phyloP scores from a whole-genome alignment of 2,797 vertebrate species.

The Gobionotothen gibberifrons region DNA sequence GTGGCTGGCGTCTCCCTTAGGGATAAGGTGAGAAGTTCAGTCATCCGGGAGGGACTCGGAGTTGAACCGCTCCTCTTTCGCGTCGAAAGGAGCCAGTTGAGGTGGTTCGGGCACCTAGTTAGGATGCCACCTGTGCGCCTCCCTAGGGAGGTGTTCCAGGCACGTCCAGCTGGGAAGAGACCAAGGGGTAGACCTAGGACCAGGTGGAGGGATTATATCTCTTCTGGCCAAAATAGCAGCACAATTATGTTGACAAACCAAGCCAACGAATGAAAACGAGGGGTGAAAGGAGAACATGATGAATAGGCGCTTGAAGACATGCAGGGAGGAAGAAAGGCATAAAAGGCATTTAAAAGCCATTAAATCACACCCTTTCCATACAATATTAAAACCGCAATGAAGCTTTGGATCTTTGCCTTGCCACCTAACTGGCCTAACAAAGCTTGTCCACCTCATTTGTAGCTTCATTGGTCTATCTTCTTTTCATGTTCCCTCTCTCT shows the following conservation, averaged over 20 bases:
- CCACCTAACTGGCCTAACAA: constrained; percentile 11
- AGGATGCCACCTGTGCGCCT: no score
- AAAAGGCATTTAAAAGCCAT: constrained; percentile 21
- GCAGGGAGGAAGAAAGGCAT: background rate
- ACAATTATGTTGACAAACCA: constrained; percentile 3
- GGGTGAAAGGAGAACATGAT: background rate
- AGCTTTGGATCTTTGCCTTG: background rate
- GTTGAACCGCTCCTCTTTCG: no score
- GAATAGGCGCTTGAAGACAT: background rate
- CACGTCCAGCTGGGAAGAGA: no score
- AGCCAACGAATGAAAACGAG: background rate
- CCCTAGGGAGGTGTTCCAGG: no score
- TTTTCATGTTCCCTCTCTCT: background rate
- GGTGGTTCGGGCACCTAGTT: no score
- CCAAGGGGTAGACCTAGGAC: no score
- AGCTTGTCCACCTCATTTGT: constrained; percentile 30
- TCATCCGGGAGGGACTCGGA: no score
- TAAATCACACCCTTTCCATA: constrained; percentile 15
- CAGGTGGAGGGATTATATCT: no score
- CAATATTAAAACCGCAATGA: constrained; percentile 39
- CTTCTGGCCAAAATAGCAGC: background rate
- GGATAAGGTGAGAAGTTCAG: no score
- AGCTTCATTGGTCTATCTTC: constrained; percentile 15
- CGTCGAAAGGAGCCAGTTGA: no score
- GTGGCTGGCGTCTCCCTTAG: no score